Evolutionary conservation across 1,140 invertebrate species (phyloP), one percentile per base, ranked within the genome.

Genomic region (Drosophila pectinifera): DNA sequence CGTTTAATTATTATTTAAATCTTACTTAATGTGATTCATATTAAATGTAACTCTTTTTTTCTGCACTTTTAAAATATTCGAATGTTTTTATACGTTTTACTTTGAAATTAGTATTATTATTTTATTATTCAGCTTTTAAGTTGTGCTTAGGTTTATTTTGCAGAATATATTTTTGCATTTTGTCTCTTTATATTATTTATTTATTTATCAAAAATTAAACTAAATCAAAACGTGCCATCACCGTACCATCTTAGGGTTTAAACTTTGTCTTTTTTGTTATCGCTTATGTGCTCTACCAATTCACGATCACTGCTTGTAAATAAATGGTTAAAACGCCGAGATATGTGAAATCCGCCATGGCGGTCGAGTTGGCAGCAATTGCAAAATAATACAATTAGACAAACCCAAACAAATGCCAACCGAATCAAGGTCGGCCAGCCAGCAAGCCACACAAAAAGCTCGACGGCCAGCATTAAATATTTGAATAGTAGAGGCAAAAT

Each of bases 331-430:
- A 79, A 72, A 73, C 62, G 41, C 49, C 62, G 26, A 86, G 75
- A 68, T 68, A 74, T 74, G 73, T 75, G 69, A 74, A 78, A 73
- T 59, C 34, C 61, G 42, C 16, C 26, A 43, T 28, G 51, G 68
- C 70, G 31, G n/a, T 54, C 49, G 59, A 42, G 31, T 43, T 75
- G 82, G 64, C 82, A 78, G 73, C 73, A 78, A 75, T 86, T 85
- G 79, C 83, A 51, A 83, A 85, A 86, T 88, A 83, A 76, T 72
- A 67, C 73, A 88, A 88, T 82, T 81, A 81, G 59, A 63, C 68
- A 78, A 75, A 80, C 57, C 85, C 67, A 36, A 58, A 43, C 74
- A 64, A 72, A 64, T 58, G 65, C 54, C 68, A 78, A 78, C 63
- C 63, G 36, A 75, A 80, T 55, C 61, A 73, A 81, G 42, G 81